Evolutionary conservation across 2,113 vertebrate genomes (phyloP).

Genomic region (Melanostigma gelatinosum): DNA sequence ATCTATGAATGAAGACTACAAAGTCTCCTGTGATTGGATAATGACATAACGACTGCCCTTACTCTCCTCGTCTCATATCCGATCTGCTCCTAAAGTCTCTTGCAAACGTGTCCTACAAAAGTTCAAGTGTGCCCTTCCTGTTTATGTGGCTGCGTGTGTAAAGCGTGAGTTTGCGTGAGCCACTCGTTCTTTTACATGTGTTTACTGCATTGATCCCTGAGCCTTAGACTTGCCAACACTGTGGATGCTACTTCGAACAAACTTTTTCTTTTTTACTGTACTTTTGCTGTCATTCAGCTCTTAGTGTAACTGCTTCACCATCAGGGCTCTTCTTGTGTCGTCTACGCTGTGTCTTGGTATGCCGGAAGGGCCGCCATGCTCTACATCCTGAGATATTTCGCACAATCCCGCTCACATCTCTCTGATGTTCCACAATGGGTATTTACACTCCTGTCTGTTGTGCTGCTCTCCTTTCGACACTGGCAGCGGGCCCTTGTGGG

Average conservation of each 20-base stretch:
- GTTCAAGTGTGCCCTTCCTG: slow-evolving; percentile 70
- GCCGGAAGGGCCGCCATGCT: slow-evolving; percentile 7
- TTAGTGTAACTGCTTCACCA: background rate
- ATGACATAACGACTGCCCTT: slow-evolving; percentile 54
- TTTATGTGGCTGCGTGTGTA: slow-evolving; percentile 45
- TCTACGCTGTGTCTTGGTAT: background rate
- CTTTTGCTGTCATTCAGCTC: slow-evolving; percentile 7
- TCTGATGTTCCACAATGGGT: slow-evolving; percentile 66
- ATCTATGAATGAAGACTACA: slow-evolving; percentile 41
- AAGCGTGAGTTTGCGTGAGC: slow-evolving; percentile 7
- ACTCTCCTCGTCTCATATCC: slow-evolving; percentile 60
- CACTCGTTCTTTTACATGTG: background rate
- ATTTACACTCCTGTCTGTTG: slow-evolving; percentile 56
- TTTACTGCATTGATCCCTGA: background rate
- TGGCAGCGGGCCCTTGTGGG: slow-evolving; percentile 46
- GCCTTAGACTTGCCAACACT: background rate
- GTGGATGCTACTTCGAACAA: background rate
- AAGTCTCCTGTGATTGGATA: slow-evolving; percentile 56
- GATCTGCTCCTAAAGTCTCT: slow-evolving; percentile 52
- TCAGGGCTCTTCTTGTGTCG: background rate
- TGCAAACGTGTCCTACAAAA: slow-evolving; percentile 33
- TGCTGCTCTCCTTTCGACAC: slow-evolving; percentile 26
- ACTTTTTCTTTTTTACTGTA: background rate
- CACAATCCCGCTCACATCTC: slow-evolving; percentile 46
- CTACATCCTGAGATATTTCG: slow-evolving; percentile 25